phyloP scores from a whole-genome alignment of 92 coral and sea anemone species.

The Hydrozoanthus gracilis region DNA sequence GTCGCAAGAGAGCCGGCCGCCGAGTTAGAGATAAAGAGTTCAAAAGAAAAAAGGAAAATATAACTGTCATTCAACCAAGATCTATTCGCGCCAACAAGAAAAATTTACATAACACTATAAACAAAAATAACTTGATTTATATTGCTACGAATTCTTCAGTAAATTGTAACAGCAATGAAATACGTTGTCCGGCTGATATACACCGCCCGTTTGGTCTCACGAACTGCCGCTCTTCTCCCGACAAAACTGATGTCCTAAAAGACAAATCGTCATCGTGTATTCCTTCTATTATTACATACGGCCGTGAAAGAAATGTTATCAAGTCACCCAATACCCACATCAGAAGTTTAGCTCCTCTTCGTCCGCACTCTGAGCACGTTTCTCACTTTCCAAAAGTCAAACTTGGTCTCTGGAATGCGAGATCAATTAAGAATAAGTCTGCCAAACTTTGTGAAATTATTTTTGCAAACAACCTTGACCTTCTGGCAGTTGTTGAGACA shows the following conservation, averaged over 20 bases:
- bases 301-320: too few species aligned
- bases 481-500: too few species aligned
- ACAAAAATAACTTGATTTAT: conserved; percentile 1
- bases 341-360: too few species aligned
- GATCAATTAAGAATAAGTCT: too few species aligned
- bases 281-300: too few species aligned
- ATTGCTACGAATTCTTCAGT: conserved; percentile 4
- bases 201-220: neutral
- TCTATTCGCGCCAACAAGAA: conserved; percentile 17
- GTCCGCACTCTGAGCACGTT: too few species aligned
- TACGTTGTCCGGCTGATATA: neutral
- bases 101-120: conserved; percentile 33
- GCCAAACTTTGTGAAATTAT: too few species aligned
- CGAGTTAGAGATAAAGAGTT: conserved; percentile 32
- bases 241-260: neutral
- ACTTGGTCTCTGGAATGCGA: too few species aligned
- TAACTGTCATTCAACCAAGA: conserved; percentile 16
- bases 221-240: neutral
- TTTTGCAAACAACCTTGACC: too few species aligned
- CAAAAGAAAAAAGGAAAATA: neutral
- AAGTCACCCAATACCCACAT: too few species aligned
- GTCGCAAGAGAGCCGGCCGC: conserved; percentile 20
- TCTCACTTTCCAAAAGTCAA: too few species aligned
- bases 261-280: neutral
- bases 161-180: neutral